Evolutionary conservation across 2,113 vertebrate species (phyloP).

Genomic region (Pogonocichla stellata): DNA sequence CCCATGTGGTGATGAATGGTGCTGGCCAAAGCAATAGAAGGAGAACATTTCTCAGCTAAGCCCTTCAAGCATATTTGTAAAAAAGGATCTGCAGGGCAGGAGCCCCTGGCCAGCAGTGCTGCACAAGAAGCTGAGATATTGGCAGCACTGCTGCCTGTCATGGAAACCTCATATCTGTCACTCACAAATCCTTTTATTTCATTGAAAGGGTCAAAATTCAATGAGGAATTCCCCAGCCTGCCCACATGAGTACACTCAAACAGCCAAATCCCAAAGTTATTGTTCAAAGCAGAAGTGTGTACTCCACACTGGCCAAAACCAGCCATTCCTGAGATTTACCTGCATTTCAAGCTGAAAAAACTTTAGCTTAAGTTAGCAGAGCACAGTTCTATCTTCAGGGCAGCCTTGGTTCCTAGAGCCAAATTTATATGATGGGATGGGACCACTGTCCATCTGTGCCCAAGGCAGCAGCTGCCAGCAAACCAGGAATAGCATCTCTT

Average conservation of each 20-base stretch:
- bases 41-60: rapidly evolving
- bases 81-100: not conserved
- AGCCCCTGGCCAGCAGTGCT: not conserved
- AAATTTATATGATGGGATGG: rapidly evolving
- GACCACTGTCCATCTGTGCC: not conserved
- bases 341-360: not conserved
- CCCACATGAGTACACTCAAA: rapidly evolving
- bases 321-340: not conserved
- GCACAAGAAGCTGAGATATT: rapidly evolving
- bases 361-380: not conserved
- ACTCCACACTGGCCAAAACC: not conserved
- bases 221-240: not conserved
- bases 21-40: not conserved
- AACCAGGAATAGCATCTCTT: not conserved
- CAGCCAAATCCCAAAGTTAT: not conserved
- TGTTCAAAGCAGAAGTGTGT: not conserved
- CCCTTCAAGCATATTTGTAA: not conserved
- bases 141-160: not conserved
- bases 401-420: not conserved
- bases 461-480: not conserved
- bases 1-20: not conserved
- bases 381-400: not conserved
- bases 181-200: not conserved
- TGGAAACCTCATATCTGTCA: not conserved
- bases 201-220: not conserved